phyloP scores from a whole-genome alignment of 2,888 invertebrate species.

The Caenorhabditis sp. region DNA sequence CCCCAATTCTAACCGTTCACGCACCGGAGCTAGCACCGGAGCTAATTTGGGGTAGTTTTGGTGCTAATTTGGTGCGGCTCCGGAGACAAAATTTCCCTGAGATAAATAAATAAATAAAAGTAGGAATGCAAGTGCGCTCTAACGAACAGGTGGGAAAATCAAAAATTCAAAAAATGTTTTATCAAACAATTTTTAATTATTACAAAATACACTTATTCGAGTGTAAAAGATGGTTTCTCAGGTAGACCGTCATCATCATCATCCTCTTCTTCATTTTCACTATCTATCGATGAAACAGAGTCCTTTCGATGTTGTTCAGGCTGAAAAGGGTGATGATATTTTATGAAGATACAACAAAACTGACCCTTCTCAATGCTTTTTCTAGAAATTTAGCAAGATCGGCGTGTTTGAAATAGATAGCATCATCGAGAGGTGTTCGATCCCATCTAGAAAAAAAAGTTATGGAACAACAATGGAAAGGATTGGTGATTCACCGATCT shows the following conservation, averaged over 20 bases:
- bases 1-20: too few species aligned
- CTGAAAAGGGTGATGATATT: constrained; percentile 10
- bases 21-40: too few species aligned
- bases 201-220: constrained; percentile 6
- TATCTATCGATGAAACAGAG: constrained; percentile 32
- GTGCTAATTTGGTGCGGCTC: too few species aligned
- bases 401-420: constrained; percentile 47
- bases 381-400: constrained; percentile 77
- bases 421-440: constrained; percentile 63
- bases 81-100: background rate
- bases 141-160: background rate
- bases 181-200: too few species aligned
- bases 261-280: constrained; percentile 29
- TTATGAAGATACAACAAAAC: background rate
- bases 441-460: constrained; percentile 47
- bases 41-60: too few species aligned
- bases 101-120: background rate
- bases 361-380: constrained; percentile 59
- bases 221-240: constrained; percentile 31
- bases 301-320: constrained; percentile 20
- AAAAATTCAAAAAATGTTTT: background rate
- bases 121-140: background rate
- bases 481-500: constrained; percentile 42
- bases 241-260: constrained; percentile 25
- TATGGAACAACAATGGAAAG: background rate